These are phyloP conservation scores for Nesoenas mayeri DNA, from an alignment of 2,113 vertebrate genomes.

Conservation along the genomic window DNA sequence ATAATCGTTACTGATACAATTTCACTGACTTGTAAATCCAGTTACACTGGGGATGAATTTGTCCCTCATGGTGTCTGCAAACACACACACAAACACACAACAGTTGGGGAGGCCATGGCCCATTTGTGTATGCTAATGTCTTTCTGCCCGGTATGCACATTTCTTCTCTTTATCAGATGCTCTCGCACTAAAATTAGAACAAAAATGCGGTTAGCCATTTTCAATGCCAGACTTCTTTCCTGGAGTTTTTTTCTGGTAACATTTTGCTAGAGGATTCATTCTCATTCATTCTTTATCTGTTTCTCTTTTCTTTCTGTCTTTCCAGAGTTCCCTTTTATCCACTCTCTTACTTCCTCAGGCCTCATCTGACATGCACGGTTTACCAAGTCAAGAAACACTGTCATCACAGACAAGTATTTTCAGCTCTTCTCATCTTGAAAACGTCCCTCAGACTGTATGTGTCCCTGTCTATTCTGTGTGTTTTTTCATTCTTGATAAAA, in stretches of 20 bases:
- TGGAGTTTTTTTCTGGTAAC: not conserved
- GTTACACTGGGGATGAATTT: not conserved
- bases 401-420: not conserved
- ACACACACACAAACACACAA: not conserved
- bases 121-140: not conserved
- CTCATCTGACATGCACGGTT: not conserved
- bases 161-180: not conserved
- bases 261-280: not conserved
- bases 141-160: not conserved
- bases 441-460: not conserved
- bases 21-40: not conserved
- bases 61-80: not conserved
- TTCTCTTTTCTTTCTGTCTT: not conserved
- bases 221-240: not conserved
- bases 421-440: not conserved
- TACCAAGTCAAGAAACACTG: slow-evolving; percentile 8
- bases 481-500: not conserved
- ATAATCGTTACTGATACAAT: not conserved
- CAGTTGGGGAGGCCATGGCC: slow-evolving; percentile 9
- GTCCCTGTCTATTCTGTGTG: not conserved
- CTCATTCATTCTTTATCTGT: not conserved
- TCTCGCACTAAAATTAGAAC: not conserved
- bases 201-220: not conserved
- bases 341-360: not conserved
- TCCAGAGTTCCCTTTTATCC: not conserved